Percentiles rank a stretch among this genome's conserved stretches.
Conservation (phyloP, 2,888 invertebrate genomes). For the Xestia rhomboidea region DNA sequence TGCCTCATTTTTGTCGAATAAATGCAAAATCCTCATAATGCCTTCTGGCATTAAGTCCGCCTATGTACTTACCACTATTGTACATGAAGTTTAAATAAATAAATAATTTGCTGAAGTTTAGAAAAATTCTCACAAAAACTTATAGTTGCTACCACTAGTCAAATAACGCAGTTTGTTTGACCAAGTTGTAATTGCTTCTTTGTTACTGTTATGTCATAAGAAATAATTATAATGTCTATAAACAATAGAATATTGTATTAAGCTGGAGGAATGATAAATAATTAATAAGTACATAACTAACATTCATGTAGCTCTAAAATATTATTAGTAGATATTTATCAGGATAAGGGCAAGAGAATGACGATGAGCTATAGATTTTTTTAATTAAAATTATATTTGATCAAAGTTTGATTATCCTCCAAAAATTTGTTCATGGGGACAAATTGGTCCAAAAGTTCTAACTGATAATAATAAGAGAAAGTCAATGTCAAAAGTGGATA, state of each 20-base stretch:
- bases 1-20: not conserved
- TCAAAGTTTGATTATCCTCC: not conserved
- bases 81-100: too few species aligned
- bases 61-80: too few species aligned
- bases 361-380: not conserved
- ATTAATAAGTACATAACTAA: not conserved
- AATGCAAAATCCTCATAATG: too few species aligned
- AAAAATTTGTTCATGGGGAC: not conserved
- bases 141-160: constrained; percentile 2
- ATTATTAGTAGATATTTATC: not conserved
- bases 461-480: too few species aligned
- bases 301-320: constrained; percentile 8
- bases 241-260: not conserved
- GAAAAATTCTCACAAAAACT: not conserved
- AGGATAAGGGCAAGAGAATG: not conserved
- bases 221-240: too few species aligned
- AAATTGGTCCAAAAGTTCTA: too few species aligned
- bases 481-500: too few species aligned
- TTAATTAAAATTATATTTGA: not conserved
- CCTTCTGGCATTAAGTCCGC: too few species aligned
- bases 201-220: too few species aligned
- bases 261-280: not conserved
- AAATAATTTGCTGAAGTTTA: not conserved
- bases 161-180: constrained; percentile 6
- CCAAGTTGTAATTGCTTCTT: not conserved